Evolutionary conservation across 2,888 invertebrate genomes (phyloP), one percentile per base, ranked within the genome.

Genomic region (Cheilosia impressa): DNA sequence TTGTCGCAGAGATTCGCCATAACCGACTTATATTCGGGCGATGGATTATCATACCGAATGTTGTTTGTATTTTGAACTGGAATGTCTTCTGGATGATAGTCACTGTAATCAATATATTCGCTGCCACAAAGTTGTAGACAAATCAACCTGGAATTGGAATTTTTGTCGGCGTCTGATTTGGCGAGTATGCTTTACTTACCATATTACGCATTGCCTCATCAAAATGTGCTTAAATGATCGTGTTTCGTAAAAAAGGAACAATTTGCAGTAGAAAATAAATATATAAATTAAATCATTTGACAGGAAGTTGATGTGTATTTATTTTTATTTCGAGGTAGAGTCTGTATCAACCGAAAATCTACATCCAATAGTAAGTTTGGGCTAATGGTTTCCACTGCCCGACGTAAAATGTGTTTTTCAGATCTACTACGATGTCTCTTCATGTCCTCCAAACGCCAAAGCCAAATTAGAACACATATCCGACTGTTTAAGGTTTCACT

Each of bases 121-220:
- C 80, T 58, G 63, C 22, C 9, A 52, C 76, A 80, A 15, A 72
- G 15, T 19, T 52, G 68, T 43, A 85, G 38, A 52, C 62, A 34
- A 68, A 81, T 66, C 31, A 85, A 68, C 85, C 85, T 85, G 17
- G 2, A 71, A 22, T 55, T 0, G 0, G 1, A 27, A 7, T 7
- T 50, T 58, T 13, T 17, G n/a, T 38, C 17, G 10, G 4, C 24
- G 7, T 19, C 41, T 2, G 10, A 4, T 4, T 4, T 7, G 15
- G 0, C 17, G 27, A 15, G 3, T 7, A 31, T 10, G 0, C n/a
- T 1, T 10, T 22, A 7, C 72, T 77, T 69, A 85, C 85, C 85
- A 85, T 68, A 85, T 27, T n/a, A 72, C 45, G 72, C 41, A 85
- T 41, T 85, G 52, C 76, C 45, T 68, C 85, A 85, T 85, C 69